Evolutionary conservation across 2,113 vertebrate species (phyloP).

Genomic region (Melanocharis versteri): DNA sequence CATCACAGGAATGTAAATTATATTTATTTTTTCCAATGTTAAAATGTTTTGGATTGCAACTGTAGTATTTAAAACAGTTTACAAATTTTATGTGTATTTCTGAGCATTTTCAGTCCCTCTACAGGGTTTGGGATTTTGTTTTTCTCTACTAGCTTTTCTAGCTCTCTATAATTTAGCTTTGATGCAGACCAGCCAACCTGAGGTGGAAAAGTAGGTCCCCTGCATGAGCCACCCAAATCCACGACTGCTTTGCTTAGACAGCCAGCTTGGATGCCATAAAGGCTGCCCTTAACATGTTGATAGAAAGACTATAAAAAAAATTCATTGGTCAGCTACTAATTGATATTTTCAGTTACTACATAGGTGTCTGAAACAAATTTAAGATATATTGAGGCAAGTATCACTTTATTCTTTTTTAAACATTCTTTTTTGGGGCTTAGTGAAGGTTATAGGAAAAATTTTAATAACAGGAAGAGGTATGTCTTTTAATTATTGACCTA

Average conservation of each 20-base stretch:
- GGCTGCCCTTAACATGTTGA: neutral
- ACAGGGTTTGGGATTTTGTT: neutral
- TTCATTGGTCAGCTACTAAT: neutral
- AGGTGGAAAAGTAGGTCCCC: neutral
- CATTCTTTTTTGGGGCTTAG: neutral
- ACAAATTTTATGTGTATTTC: neutral
- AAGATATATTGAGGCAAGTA: neutral
- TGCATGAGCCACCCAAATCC: neutral
- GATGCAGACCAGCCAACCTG: neutral
- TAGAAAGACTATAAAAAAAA: neutral
- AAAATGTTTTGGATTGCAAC: neutral
- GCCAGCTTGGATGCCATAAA: neutral
- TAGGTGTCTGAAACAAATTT: neutral
- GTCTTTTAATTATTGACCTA: constrained; percentile 51
- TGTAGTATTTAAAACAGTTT: neutral
- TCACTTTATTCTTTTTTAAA: neutral
- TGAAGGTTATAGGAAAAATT: neutral
- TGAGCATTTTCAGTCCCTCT: neutral
- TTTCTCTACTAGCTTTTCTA: neutral
- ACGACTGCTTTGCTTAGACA: neutral
- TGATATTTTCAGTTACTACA: neutral
- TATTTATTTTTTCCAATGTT: constrained; percentile 3
- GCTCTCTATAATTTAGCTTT: neutral
- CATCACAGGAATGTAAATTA: constrained; percentile 40
- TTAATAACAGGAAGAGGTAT: neutral